Conservation (phyloP, 2,113 vertebrate genomes). For the Trachemys scripta region DNA sequence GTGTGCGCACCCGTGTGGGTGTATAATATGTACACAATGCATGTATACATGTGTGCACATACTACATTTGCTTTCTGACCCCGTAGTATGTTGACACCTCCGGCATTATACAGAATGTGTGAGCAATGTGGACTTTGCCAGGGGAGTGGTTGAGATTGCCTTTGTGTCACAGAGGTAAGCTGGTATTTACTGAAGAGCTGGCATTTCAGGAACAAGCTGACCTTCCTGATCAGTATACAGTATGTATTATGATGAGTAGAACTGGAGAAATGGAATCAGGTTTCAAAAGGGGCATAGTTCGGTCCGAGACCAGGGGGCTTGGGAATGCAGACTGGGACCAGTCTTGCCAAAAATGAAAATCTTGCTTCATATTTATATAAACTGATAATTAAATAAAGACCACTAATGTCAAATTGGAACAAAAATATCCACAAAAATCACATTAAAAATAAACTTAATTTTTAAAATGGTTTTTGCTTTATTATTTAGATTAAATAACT, state of each 20-base stretch:
- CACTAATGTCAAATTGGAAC: not conserved
- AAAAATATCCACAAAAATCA: not conserved
- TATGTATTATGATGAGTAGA: not conserved
- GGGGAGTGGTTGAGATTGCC: not conserved
- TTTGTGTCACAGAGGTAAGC: not conserved
- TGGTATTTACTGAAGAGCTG: not conserved
- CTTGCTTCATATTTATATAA: not conserved
- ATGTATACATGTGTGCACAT: not conserved
- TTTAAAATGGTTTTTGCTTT: not conserved
- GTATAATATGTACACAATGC: not conserved
- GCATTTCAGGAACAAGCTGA: not conserved
- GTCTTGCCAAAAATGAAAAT: not conserved
- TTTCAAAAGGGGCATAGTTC: accelerated
- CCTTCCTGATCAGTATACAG: not conserved
- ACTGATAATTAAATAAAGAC: not conserved
- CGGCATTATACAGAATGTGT: not conserved
- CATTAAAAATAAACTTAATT: not conserved
- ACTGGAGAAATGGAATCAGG: not conserved
- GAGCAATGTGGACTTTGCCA: not conserved
- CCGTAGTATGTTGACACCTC: not conserved
- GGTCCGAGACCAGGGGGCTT: not conserved
- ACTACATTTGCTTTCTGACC: not conserved
- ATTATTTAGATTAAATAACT: not conserved
- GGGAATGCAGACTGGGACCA: not conserved
- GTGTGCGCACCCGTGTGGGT: not conserved